Evolutionary conservation across 2,797 vertebrate species (phyloP), one percentile per base, ranked within the genome.

Genomic region (Sebastes cheni): DNA sequence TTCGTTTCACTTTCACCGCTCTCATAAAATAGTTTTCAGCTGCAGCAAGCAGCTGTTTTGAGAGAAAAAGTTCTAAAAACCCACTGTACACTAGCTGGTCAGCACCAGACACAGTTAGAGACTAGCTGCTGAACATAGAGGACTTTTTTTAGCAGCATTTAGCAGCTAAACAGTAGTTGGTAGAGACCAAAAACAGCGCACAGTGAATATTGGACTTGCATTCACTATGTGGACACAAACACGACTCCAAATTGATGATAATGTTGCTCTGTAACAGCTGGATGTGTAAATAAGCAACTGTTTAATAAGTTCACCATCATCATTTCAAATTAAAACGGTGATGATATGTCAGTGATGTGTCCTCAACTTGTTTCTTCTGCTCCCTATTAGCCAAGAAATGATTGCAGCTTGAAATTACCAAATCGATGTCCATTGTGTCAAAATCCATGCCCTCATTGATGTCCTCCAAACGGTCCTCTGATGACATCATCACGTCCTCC

Each of bases 401-500:
- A 29, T 9, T 39, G 39, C 20, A 81, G 16, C 7, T 22, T 27
- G 54, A 9, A 62, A 39, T 90, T 97, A 99, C 98, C 97, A 99
- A 94, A 93, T 99, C 98, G 75, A 99, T 99, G 90, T 99, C 98
- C 97, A 99, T 98, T 77, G 98, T 99, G 89, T 99, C 97, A 70
- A 99, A 99, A 91, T 98, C 98, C 97, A 99, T 99, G 93, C 97
- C 97, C 93, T 99, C 98, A 30, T 98, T 99, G 86, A 99, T 97
- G 94, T 99, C 98, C 82, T 99, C 98, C 88, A 99, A 96, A 79
- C 98, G 95, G 78, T 98, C 97, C 93, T 99, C 98, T 59, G 98
- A 99, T 83, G 98, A 99, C 98, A 99, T 99, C 98, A 99, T 99
- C 86, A 99, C 98, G 84, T 99, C 98, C 95, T 99, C 98, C 85